A percentile compares a stretch with the other conserved stretches of the same genome.
These are phyloP conservation scores for Bunonema sp. DNA, from an alignment of 2,888 invertebrate genomes.

Conservation along the genomic window DNA sequence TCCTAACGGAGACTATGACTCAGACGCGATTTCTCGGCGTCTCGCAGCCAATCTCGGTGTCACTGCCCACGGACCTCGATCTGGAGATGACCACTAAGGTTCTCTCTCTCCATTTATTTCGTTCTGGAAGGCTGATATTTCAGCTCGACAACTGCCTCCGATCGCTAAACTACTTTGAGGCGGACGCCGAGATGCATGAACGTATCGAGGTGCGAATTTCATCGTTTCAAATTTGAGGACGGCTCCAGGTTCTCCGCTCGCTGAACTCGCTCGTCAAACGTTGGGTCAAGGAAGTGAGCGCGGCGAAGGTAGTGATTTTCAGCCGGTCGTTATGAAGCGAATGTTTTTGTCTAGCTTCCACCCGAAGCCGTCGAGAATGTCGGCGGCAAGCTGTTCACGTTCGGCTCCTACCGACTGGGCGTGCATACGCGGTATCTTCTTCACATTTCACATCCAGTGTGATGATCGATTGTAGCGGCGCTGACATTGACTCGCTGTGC, in stretches of 20 bases:
- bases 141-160: slow-evolving; percentile 14
- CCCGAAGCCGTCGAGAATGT: slow-evolving; percentile 68
- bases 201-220: slow-evolving; percentile 15
- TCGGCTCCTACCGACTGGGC: slow-evolving; percentile 77
- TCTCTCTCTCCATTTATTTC: slow-evolving; percentile 1
- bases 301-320: slow-evolving; percentile 49
- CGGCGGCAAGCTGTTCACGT: slow-evolving; percentile 97
- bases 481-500: slow-evolving; percentile 94
- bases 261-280: slow-evolving; percentile 75
- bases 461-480: slow-evolving; percentile 62
- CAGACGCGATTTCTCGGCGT: too few species aligned
- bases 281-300: slow-evolving; percentile 80
- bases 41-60: slow-evolving; percentile 30
- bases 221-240: slow-evolving; percentile 47
- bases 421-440: slow-evolving; percentile 92
- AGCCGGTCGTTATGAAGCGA: neutral
- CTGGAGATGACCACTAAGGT: slow-evolving; percentile 19
- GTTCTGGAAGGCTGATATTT: slow-evolving; percentile 1
- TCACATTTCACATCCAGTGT: too few species aligned
- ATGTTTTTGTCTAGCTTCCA: slow-evolving; percentile 58
- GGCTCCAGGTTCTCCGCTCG: slow-evolving; percentile 54
- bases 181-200: slow-evolving; percentile 29
- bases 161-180: slow-evolving; percentile 27
- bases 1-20: too few species aligned
- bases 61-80: slow-evolving; percentile 23